These are phyloP conservation scores for Danio choprae DNA, from an alignment of 2,797 vertebrate genomes.

Conservation along the genomic window DNA sequence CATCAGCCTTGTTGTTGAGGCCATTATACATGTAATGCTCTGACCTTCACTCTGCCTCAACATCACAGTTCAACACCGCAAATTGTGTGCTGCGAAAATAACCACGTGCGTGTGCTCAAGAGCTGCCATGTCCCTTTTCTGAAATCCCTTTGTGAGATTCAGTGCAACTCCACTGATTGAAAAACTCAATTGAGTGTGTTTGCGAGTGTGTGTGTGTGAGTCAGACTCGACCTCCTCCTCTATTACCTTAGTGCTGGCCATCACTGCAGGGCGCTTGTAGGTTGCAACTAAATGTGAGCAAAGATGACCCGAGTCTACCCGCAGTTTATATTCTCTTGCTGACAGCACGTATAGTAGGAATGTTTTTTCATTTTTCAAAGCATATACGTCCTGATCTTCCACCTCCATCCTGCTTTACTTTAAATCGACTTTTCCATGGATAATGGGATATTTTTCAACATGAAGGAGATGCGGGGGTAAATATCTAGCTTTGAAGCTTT, in stretches of 20 bases:
- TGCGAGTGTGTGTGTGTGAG: constrained; percentile 31
- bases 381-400: neutral
- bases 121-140: constrained; percentile 9
- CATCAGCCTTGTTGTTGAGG: constrained; percentile 7
- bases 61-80: constrained; percentile 20
- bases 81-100: constrained; percentile 23
- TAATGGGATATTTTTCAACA: constrained; percentile 1
- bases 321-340: neutral
- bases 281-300: constrained; percentile 17
- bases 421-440: neutral
- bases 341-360: neutral
- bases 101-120: neutral
- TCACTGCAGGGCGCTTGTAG: constrained; percentile 7
- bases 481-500: constrained; percentile 9
- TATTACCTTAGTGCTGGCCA: constrained; percentile 5
- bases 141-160: constrained; percentile 33
- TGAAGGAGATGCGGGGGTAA: neutral
- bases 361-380: neutral
- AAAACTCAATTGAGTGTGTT: constrained; percentile 19
- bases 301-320: neutral
- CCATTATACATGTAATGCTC: constrained; percentile 13
- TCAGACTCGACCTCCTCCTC: constrained; percentile 23
- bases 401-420: neutral
- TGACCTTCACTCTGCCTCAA: constrained; percentile 33
- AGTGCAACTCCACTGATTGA: constrained; percentile 17